Conservation (phyloP, 2,888 invertebrate species). For the Chouioia cunea region DNA sequence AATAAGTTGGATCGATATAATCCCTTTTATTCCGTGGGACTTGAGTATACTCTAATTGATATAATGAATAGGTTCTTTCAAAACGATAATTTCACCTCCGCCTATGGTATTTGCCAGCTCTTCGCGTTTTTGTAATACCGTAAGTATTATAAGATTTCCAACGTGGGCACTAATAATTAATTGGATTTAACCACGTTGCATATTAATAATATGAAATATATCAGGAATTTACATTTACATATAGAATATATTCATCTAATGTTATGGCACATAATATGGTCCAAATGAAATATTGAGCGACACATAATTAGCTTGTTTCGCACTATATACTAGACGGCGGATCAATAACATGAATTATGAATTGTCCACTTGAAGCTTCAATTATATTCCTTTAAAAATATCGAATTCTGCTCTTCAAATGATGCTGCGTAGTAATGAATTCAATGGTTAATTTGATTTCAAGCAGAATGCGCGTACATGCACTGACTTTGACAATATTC, state of each 20-base stretch:
- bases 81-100: conserved; percentile 23
- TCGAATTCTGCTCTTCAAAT: no score
- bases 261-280: no score
- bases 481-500: not conserved
- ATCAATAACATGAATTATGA: conserved; percentile 1
- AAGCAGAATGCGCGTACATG: not conserved
- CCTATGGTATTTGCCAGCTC: conserved; percentile 14
- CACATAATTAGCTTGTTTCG: no score
- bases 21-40: conserved; percentile 20
- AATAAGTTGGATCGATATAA: conserved; percentile 22
- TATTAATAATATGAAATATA: no score
- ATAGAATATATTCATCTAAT: no score
- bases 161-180: no score
- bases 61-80: conserved; percentile 30
- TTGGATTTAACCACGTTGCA: no score
- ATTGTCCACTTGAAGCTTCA: not conserved
- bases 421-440: conserved; percentile 1
- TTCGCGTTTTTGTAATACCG: no score
- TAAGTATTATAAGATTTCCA: no score
- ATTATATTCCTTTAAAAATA: no score
- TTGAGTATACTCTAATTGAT: conserved; percentile 29
- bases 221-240: no score
- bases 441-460: conserved; percentile 2
- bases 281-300: no score
- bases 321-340: not conserved